Percentiles rank a stretch among this genome's conserved stretches.
Evolutionary conservation across 1,140 invertebrate genomes (phyloP).

Genomic region (Dufourea novaeangliae): DNA sequence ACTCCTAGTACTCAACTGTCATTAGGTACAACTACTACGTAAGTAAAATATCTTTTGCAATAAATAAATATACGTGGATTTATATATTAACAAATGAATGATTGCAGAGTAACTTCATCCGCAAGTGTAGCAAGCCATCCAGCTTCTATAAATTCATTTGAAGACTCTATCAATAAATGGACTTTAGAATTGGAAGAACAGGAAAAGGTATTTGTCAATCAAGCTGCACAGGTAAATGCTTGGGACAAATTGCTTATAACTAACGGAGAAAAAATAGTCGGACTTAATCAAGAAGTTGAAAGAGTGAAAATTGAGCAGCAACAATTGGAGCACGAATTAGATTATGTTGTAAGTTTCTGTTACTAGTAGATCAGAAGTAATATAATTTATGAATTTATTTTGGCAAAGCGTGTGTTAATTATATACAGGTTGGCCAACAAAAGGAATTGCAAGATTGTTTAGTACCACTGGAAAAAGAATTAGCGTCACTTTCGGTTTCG

Average conservation of each 20-base stretch:
- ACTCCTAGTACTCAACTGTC: constrained; percentile 78
- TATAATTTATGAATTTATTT: background rate
- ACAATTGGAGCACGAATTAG: constrained; percentile 95
- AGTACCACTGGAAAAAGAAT: constrained; percentile 91
- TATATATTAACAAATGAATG: constrained; percentile 52
- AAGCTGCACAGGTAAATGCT: constrained; percentile 96
- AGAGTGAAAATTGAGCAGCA: constrained; percentile 94
- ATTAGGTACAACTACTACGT: constrained; percentile 79
- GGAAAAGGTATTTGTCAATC: constrained; percentile 95
- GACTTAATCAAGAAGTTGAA: constrained; percentile 92
- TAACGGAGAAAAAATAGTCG: constrained; percentile 96
- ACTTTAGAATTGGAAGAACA: constrained; percentile 96
- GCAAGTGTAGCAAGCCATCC: constrained; percentile 77
- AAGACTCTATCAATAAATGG: constrained; percentile 98
- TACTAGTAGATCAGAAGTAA: background rate
- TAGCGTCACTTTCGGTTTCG: constrained; percentile 86
- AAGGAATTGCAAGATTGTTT: constrained; percentile 95
- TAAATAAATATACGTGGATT: constrained; percentile 6
- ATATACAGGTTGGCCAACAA: constrained; percentile 87
- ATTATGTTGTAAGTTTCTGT: constrained; percentile 88
- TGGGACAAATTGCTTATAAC: constrained; percentile 95
- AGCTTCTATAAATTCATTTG: constrained; percentile 89
- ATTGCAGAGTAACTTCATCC: constrained; percentile 77
- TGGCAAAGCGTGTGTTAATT: constrained; percentile 6
- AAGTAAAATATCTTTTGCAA: constrained; percentile 57